Conservation (phyloP, 1,140 invertebrate species). For the Sarcophaga peregrina region DNA sequence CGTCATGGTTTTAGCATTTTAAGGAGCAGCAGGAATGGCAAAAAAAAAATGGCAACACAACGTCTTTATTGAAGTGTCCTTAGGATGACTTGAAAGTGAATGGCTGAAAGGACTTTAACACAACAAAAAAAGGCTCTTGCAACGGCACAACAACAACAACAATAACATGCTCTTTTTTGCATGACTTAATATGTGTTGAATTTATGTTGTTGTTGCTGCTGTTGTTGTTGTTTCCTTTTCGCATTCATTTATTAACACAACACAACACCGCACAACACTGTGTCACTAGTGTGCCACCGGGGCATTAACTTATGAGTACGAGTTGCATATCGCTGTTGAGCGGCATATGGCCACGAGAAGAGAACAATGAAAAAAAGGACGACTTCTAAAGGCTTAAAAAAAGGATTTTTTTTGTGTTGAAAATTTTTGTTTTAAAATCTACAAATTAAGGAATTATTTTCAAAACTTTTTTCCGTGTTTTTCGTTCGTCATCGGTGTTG, state of each 20-base stretch:
- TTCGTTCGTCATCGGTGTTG: too few species aligned
- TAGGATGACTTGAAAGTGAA: constrained; percentile 29
- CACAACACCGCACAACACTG: constrained; percentile 17
- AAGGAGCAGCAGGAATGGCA: too few species aligned
- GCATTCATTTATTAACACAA: constrained; percentile 14
- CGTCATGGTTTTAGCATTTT: too few species aligned
- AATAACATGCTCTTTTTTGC: background rate
- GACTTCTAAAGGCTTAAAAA: background rate
- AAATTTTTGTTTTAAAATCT: background rate
- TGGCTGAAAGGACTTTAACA: too few species aligned
- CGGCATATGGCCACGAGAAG: constrained; percentile 6
- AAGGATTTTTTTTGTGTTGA: background rate
- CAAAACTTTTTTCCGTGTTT: too few species aligned
- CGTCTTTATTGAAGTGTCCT: constrained; percentile 32
- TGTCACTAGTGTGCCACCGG: constrained; percentile 36
- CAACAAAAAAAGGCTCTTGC: background rate
- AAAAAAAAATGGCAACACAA: constrained; percentile 35
- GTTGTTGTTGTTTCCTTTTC: background rate
- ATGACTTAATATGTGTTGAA: constrained; percentile 29
- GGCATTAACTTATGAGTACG: too few species aligned
- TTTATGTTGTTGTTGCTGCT: background rate
- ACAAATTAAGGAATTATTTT: too few species aligned
- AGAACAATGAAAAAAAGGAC: background rate
- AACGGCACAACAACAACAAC: too few species aligned
- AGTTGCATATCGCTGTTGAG: too few species aligned